These are phyloP conservation scores for Arge pagana DNA, from an alignment of 2,888 invertebrate genomes.

Conservation along the genomic window DNA sequence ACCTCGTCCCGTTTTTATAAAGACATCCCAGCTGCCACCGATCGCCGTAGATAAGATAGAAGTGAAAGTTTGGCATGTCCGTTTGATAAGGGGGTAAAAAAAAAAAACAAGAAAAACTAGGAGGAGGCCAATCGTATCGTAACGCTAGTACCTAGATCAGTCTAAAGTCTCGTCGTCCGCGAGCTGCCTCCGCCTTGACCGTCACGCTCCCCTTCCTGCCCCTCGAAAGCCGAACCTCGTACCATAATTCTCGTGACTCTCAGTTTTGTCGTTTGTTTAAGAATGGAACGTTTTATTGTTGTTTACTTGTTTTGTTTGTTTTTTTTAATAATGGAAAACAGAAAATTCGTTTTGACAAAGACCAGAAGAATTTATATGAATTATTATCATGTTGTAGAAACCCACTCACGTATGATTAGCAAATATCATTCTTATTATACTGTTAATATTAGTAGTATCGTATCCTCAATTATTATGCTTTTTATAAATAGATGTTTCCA, in stretches of 20 bases:
- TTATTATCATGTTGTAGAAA: conserved; percentile 39
- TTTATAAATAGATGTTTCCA: conserved; percentile 53
- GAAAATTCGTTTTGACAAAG: conserved; percentile 38
- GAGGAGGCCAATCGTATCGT: conserved; percentile 34
- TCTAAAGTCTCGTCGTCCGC: conserved; percentile 59
- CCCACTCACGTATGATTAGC: conserved; percentile 58
- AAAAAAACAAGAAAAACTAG: conserved; percentile 14
- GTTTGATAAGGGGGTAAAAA: not conserved
- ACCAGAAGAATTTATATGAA: conserved; percentile 42
- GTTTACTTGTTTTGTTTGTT: conserved; percentile 21
- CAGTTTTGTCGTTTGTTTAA: conserved; percentile 26
- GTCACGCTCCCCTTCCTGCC: conserved; percentile 32
- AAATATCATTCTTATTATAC: conserved; percentile 56
- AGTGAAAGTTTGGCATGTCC: conserved; percentile 18
- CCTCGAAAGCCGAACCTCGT: conserved; percentile 13
- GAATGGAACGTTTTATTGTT: conserved; percentile 9
- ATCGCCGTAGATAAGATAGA: conserved; percentile 39
- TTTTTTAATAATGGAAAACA: conserved; percentile 30
- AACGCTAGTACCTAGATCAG: conserved; percentile 59
- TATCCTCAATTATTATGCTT: conserved; percentile 58
- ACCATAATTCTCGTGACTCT: conserved; percentile 27
- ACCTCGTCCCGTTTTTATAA: conserved; percentile 45
- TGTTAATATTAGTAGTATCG: conserved; percentile 58
- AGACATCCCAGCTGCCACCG: conserved; percentile 46
- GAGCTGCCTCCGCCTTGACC: conserved; percentile 54